A percentile compares a stretch with the other conserved stretches of the same genome.
Conservation (phyloP, 1,140 invertebrate genomes). For the Panulirus ornatus region DNA sequence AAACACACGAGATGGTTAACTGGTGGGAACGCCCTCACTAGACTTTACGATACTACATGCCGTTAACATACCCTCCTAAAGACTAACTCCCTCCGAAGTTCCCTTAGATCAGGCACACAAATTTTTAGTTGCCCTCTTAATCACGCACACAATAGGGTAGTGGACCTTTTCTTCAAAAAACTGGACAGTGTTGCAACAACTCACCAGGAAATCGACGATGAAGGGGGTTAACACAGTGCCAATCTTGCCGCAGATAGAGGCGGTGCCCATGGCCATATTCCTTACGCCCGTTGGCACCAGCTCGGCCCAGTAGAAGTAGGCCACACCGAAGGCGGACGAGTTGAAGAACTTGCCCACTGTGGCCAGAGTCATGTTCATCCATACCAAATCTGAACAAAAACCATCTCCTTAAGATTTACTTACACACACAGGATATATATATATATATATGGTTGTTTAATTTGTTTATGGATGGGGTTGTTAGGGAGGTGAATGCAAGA, state of each 20-base stretch:
- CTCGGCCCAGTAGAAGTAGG: constrained; percentile 90
- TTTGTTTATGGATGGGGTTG: no score
- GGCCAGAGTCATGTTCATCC: constrained; percentile 79
- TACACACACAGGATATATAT: no score
- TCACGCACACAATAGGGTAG: no score
- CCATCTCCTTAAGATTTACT: no score
- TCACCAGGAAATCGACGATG: constrained; percentile 82
- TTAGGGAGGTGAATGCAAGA: no score
- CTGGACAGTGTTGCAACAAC: constrained; percentile 46
- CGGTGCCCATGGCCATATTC: constrained; percentile 88
- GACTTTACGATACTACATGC: no score
- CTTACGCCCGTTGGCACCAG: constrained; percentile 90
- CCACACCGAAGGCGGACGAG: constrained; percentile 87
- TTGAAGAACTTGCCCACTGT: constrained; percentile 91
- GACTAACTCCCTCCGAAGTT: no score
- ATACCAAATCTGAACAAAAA: constrained; percentile 25
- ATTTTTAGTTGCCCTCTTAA: no score
- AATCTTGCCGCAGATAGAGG: constrained; percentile 87
- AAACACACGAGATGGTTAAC: neutral
- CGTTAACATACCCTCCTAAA: no score
- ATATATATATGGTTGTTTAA: no score
- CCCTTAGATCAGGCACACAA: no score
- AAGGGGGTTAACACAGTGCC: constrained; percentile 88
- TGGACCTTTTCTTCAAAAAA: no score
- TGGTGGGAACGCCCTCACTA: neutral